Evolutionary conservation across 2,113 vertebrate species (phyloP).

Genomic region (Neoarius graeffei): DNA sequence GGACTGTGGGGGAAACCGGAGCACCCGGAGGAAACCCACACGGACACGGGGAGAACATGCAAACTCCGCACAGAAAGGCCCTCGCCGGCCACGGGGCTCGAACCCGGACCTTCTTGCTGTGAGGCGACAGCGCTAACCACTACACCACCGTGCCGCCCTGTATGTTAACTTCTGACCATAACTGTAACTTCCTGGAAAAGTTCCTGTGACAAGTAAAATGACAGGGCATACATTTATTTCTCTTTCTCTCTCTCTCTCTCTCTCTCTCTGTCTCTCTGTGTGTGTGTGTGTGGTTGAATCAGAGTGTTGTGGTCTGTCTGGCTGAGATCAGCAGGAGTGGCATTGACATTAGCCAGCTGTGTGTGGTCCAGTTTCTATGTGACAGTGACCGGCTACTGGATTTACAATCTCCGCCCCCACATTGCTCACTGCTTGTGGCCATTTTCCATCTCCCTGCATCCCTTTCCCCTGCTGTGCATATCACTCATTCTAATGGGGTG

Average conservation of each 20-base stretch:
- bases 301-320: slow-evolving; percentile 18
- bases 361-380: slow-evolving; percentile 36
- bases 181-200: background rate
- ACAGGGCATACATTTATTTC: background rate
- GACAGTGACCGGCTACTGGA: slow-evolving; percentile 49
- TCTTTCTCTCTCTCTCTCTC: background rate
- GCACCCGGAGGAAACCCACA: no score
- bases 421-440: slow-evolving; percentile 57
- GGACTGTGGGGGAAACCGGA: no score
- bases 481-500: slow-evolving; percentile 56
- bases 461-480: slow-evolving; percentile 42
- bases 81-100: no score
- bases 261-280: slow-evolving; percentile 1
- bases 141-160: no score
- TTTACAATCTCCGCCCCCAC: slow-evolving; percentile 53
- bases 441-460: slow-evolving; percentile 65
- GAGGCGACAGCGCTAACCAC: no score
- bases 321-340: slow-evolving; percentile 8
- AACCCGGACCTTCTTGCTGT: no score
- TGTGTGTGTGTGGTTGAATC: background rate
- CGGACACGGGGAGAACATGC: no score
- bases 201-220: background rate
- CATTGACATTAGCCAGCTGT: slow-evolving; percentile 41
- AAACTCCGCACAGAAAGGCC: no score
- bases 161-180: no score